Evolutionary conservation across 2,113 vertebrate species (phyloP), one percentile per base, ranked within the genome.

Genomic region (Chrysemys picta): DNA sequence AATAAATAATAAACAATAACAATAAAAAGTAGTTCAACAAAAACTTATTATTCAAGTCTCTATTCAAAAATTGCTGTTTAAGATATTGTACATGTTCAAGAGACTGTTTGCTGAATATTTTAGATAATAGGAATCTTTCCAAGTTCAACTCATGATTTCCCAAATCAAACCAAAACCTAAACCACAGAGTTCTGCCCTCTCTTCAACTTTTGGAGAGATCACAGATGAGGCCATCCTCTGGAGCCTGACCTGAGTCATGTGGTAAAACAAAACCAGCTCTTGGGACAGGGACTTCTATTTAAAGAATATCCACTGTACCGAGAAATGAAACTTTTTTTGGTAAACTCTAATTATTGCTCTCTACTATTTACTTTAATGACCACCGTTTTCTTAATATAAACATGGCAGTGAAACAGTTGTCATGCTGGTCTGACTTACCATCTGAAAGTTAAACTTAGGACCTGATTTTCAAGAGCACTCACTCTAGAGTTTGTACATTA

Each of bases 151-250:
- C 42, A 0, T n/a, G 87, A 91, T 95, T 85, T 91, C 80, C 85
- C 87, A 92, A 97, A 92, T 80, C 87, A 97, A 97, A 96, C 90
- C 96, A 79, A 94, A 79, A 85, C 75, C 84, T 19, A 89, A 94
- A 84, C 95, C 94, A 93, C 95, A 95, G 47, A 80, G 89, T 84
- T 4, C 76, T 95, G 88, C 45, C 80, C 5, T 90, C 59, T 91
- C 56, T 87, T 57, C 65, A 91, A 79, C 45, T 93, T 91, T 94
- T 90, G 85, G 81, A 87, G 94, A 95, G 93, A 94, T 84, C 82
- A 89, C 1, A 49, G 79, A 86, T 82, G 81, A 83, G 29, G 24
- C 16, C 0, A 5, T 52, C 90, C 31, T 72, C 78, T 57, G 54
- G 6, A 76, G 82, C 57, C 76, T 57, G 62, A 85, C 21, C 27